These are phyloP conservation scores for Dendrophyllia cribrosa DNA, from an alignment of 64 coral and sea anemone species.

Conservation along the genomic window DNA sequence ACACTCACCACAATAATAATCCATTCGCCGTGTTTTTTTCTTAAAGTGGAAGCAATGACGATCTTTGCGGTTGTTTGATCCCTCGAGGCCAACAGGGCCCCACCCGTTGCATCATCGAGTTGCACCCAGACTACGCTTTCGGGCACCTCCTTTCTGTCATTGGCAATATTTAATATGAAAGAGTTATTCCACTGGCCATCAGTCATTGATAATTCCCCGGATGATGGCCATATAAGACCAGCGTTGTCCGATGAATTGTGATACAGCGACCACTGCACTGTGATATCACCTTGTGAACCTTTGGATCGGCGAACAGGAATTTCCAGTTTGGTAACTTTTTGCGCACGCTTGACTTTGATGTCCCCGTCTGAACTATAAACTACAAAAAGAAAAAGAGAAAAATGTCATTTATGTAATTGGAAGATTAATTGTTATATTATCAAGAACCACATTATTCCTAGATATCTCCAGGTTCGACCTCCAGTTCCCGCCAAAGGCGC, in stretches of 20 bases:
- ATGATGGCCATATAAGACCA: constrained; percentile 66
- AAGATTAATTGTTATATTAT: too few species aligned
- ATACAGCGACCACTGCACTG: constrained; percentile 68
- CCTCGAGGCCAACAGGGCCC: constrained; percentile 55
- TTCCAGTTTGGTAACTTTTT: constrained; percentile 51
- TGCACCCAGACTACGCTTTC: constrained; percentile 12
- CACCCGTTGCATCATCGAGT: constrained; percentile 46
- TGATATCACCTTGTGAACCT: constrained; percentile 69
- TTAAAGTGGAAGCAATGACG: neutral
- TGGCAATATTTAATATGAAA: constrained; percentile 52
- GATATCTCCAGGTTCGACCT: too few species aligned
- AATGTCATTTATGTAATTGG: too few species aligned
- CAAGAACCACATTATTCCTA: neutral
- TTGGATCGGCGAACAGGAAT: constrained; percentile 74
- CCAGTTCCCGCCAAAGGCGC: too few species aligned
- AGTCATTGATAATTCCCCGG: constrained; percentile 57
- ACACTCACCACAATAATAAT: too few species aligned
- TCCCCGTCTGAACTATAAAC: constrained; percentile 57
- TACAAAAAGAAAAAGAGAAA: constrained; percentile 21
- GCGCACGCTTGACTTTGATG: constrained; percentile 14
- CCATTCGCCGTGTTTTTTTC: too few species aligned
- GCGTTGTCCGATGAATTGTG: constrained; percentile 28
- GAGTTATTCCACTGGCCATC: constrained; percentile 79
- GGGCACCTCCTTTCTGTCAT: neutral
- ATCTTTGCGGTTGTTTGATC: constrained; percentile 48